phyloP scores from a whole-genome alignment of 2,888 invertebrate species.

The Gymnoscelis rufifasciata region DNA sequence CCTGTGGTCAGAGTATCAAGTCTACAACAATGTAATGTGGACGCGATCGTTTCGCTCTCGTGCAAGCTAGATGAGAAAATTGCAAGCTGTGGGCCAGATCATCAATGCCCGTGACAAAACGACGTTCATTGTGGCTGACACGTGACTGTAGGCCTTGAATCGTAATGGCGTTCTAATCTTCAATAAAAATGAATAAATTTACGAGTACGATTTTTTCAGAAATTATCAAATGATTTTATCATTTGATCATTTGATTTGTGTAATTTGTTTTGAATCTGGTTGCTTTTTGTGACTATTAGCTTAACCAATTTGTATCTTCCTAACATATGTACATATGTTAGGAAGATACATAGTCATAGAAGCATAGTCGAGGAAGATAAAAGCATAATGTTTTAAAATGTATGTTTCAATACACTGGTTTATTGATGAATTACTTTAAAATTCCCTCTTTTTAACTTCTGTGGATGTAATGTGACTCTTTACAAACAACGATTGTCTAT shows the following conservation, averaged over 20 bases:
- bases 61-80: conserved; percentile 34
- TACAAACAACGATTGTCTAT: too few relatives aligned
- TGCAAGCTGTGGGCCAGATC: conserved; percentile 37
- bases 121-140: conserved; percentile 24
- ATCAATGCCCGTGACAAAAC: conserved; percentile 51
- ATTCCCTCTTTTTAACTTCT: too few relatives aligned
- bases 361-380: too few relatives aligned
- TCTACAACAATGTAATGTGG: background rate
- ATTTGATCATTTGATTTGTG: too few relatives aligned
- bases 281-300: conserved; percentile 6
- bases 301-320: conserved; percentile 8
- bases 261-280: conserved; percentile 4
- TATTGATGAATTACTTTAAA: too few relatives aligned
- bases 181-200: conserved; percentile 3
- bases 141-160: conserved; percentile 29
- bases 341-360: too few relatives aligned
- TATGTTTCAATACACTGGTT: too few relatives aligned
- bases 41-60: conserved; percentile 6
- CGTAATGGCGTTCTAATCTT: conserved; percentile 5
- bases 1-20: background rate
- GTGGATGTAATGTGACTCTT: too few relatives aligned
- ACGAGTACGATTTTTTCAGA: too few relatives aligned
- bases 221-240: too few relatives aligned
- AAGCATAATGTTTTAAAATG: too few relatives aligned
- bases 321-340: background rate